Evolutionary conservation across 2,888 invertebrate species (phyloP).

Genomic region (Polia nebulosa): DNA sequence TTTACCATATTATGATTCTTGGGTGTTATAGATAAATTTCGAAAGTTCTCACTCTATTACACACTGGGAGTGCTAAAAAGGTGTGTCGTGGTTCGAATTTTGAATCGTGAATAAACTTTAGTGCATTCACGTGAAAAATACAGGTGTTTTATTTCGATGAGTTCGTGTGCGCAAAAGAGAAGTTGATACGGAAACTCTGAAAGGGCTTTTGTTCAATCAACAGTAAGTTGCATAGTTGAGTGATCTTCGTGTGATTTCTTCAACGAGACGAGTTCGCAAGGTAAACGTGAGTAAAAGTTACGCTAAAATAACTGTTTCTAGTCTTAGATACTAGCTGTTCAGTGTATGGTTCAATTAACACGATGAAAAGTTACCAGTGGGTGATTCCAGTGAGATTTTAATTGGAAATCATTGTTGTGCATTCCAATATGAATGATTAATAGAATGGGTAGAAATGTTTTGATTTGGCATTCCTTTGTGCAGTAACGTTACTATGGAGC

Average conservation of each 20-base stretch:
- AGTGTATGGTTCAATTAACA: conserved; percentile 71
- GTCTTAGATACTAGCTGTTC: conserved; percentile 61
- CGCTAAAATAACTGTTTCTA: conserved; percentile 80
- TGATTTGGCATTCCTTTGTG: conserved; percentile 69
- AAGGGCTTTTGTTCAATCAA: conserved; percentile 61
- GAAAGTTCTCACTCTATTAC: conserved; percentile 41
- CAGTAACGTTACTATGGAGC: conserved; percentile 54
- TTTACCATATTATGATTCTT: conserved; percentile 7
- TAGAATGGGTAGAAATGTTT: conserved; percentile 44
- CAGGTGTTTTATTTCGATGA: conserved; percentile 74
- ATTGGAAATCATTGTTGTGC: conserved; percentile 61
- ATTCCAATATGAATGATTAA: conserved; percentile 72
- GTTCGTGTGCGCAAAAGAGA: conserved; percentile 71
- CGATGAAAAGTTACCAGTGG: conserved; percentile 55
- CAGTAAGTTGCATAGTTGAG: conserved; percentile 80
- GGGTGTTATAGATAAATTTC: conserved; percentile 39
- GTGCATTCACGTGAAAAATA: conserved; percentile 81
- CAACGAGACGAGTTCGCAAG: conserved; percentile 74
- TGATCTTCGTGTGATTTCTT: conserved; percentile 79
- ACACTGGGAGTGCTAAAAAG: conserved; percentile 68
- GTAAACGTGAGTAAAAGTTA: conserved; percentile 87
- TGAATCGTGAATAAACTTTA: conserved; percentile 81
- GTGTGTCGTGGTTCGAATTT: conserved; percentile 86
- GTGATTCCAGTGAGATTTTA: conserved; percentile 70
- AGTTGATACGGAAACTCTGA: conserved; percentile 67